A percentile compares a stretch with the other conserved stretches of the same genome.
Conservation (phyloP, 2,113 vertebrate genomes). For the Tragelaphus scriptus region DNA sequence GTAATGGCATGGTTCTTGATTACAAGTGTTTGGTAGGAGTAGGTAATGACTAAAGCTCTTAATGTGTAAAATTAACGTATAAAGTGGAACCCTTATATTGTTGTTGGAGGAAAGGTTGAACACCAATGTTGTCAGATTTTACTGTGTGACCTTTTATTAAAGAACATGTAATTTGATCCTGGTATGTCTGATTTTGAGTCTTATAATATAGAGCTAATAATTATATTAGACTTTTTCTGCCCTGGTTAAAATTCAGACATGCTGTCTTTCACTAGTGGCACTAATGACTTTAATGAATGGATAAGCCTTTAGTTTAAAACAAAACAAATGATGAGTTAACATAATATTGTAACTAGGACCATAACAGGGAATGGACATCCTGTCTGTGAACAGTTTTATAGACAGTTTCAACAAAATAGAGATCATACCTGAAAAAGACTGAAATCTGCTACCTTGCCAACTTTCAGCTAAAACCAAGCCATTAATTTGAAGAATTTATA, state of each 20-base stretch:
- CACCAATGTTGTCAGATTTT: not conserved
- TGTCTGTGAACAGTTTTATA: not conserved
- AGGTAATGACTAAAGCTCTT: slow-evolving; percentile 41
- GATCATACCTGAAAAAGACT: not conserved
- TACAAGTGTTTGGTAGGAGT: slow-evolving; percentile 20
- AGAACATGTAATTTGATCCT: slow-evolving; percentile 34
- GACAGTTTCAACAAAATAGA: slow-evolving; percentile 1
- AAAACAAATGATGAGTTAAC: slow-evolving; percentile 46
- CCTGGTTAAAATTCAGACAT: slow-evolving; percentile 58
- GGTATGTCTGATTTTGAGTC: slow-evolving; percentile 44
- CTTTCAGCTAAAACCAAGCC: not conserved
- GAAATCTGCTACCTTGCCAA: not conserved
- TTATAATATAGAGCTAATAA: slow-evolving; percentile 50
- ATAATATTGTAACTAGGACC: not conserved
- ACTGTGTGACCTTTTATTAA: slow-evolving; percentile 41
- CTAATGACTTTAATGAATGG: slow-evolving; percentile 54
- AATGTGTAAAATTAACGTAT: not conserved
- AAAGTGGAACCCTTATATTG: not conserved
- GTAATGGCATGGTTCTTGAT: slow-evolving; percentile 41
- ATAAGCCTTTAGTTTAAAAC: slow-evolving; percentile 47
- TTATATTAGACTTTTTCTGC: slow-evolving; percentile 45
- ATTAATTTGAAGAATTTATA: slow-evolving; percentile 35
- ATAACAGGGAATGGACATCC: not conserved
- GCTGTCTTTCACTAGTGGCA: slow-evolving; percentile 25
- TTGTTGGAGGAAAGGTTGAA: slow-evolving; percentile 7